Conservation (phyloP, 2,797 vertebrate genomes). For the Melopsittacus undulatus region DNA sequence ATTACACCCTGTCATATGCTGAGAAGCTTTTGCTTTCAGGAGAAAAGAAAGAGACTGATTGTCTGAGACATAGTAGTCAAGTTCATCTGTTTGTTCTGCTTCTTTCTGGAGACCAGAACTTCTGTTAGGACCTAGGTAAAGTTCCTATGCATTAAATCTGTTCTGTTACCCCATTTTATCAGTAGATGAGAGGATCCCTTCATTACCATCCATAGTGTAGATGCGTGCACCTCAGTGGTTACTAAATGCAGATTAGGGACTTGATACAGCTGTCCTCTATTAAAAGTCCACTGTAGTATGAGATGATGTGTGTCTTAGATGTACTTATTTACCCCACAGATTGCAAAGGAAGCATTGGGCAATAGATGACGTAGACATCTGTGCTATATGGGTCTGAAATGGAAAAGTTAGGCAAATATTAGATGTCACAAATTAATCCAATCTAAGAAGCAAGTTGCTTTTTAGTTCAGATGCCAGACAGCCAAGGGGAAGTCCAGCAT, state of each 20-base stretch:
- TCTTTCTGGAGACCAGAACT: not conserved
- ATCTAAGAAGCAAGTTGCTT: not conserved
- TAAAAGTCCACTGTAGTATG: not conserved
- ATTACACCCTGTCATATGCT: not conserved
- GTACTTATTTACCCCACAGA: not conserved
- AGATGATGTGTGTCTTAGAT: not conserved
- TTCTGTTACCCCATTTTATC: accelerated
- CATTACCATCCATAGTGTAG: not conserved
- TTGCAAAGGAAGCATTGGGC: not conserved
- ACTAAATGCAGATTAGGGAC: not conserved
- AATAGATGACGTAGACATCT: not conserved
- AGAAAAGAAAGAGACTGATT: not conserved
- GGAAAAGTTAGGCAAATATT: not conserved
- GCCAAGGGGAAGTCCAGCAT: not conserved
- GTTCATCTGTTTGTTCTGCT: not conserved
- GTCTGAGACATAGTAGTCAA: not conserved
- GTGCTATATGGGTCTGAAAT: not conserved
- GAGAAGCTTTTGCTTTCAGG: not conserved
- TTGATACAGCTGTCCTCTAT: not conserved
- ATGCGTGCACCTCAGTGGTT: not conserved
- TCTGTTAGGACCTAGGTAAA: not conserved
- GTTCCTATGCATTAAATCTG: not conserved
- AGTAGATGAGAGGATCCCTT: not conserved
- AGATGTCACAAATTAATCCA: not conserved
- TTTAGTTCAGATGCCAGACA: not conserved